A percentile compares a stretch with the other conserved stretches of the same genome.
Conservation (phyloP, 2,113 vertebrate species). For the Eclectus roratus region DNA sequence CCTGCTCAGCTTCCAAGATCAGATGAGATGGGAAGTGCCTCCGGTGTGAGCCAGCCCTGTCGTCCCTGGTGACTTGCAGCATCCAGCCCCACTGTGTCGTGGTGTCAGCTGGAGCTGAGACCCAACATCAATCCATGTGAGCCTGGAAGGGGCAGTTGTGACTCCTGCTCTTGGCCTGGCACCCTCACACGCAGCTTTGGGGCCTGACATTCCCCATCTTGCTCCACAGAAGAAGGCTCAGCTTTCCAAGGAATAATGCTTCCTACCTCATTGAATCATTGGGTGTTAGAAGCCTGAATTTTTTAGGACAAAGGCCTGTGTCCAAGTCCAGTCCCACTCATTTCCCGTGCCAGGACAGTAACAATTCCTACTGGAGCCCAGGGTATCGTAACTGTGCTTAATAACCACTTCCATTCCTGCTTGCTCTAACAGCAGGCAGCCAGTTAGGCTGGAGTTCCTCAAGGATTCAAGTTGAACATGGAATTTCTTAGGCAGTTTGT, state of each 20-base stretch:
- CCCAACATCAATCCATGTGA: background rate
- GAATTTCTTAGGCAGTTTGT: background rate
- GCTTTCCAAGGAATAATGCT: background rate
- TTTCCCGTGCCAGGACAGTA: background rate
- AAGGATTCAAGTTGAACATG: background rate
- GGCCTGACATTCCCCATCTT: accelerated
- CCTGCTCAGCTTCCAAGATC: background rate
- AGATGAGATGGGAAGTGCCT: background rate
- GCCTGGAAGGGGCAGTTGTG: accelerated
- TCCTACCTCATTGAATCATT: background rate
- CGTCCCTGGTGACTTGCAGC: accelerated
- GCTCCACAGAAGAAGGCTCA: background rate
- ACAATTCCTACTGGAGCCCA: background rate
- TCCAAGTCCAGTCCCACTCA: background rate
- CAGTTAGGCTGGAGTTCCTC: background rate
- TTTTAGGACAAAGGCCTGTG: background rate
- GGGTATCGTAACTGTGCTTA: background rate
- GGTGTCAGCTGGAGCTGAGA: background rate
- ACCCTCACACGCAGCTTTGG: background rate
- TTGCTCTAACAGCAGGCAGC: background rate
- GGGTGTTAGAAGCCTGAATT: background rate
- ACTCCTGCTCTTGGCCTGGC: background rate
- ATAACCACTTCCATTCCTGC: background rate
- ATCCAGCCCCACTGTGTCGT: background rate
- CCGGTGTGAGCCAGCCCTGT: background rate